Base-by-base conservation (phyloP, 2,888 invertebrate genomes). In the Dryobota labecula region DNA sequence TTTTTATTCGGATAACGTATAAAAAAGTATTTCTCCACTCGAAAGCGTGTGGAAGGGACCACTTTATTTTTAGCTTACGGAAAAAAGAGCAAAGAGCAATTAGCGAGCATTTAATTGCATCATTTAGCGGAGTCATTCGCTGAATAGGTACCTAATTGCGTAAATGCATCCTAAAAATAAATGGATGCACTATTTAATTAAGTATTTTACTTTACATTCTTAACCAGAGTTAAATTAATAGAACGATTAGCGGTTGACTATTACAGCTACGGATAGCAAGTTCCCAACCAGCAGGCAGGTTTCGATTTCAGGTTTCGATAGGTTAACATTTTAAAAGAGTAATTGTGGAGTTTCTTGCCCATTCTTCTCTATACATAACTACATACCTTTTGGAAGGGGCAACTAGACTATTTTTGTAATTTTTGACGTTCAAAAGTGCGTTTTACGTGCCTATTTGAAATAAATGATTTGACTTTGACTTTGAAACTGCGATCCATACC, bases 31-130 rank as follows among this genome's bases (percentile, higher is more conserved):
- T 51, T 18, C 2, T 30, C 7, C 30, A 4, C 20, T 33, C 13
- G 3, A 41, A 33, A 54, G 9, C 24, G 24, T 24, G 33, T 63
- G 4, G 49, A 77, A 53, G 53, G 8, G 4, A 18, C n/a, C 38
- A 63, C 27, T 49, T 63, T 53, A 45, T 62, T 45, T 45, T 45
- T 11, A 43, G 9, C 30, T 38, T 41, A 36, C 1, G 38, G 45
- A 70, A 61, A 45, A 66, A 58, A 51, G 9, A 43, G 36, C 13
- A 33, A 41, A 54, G 51, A 41, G 53, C 54, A 24, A 56, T 75
- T 80, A 30, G 33, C 54, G 41, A 54, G 54, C 58, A 53, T 78
- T 81, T 56, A 67, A 81, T 77, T 62, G 64, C 72, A 49, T 57
- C 71, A 81, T 76, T 76, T 67, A 61, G 51, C 66, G 1, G 20